Base-by-base conservation (phyloP, 2,797 vertebrate species). In the Esox lucius region DNA sequence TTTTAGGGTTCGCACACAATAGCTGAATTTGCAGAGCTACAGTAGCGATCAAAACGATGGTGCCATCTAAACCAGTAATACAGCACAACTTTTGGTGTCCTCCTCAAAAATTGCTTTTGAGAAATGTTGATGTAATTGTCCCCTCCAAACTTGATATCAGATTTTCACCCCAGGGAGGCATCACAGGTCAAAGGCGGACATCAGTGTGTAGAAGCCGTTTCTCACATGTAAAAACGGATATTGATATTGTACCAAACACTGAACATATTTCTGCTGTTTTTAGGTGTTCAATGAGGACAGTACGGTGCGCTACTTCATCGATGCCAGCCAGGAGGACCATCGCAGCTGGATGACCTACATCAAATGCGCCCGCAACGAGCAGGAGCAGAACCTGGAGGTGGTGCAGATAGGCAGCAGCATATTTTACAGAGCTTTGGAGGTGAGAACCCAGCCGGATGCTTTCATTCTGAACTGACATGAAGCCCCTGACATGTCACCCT, bases 271-370 rank as follows among this genome's bases (percentile, higher is more conserved):
- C 64, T 33, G 64, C 26, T 33, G 51, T 33, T 31, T 70, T 59
- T 78, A 99, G 98, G 97, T 99, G 68, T 99, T 99, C 85, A 98
- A 98, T 0, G 96, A 98, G 8, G 97, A 99, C 0, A 95, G 97
- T 66, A 96, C 97, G 0, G 97, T 99, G 76, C 93, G 97, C 2
- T 98, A 95, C 75, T 99, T 99, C 84, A 95, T 99, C 0, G 98
- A 99, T 0, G 97, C 98, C 86, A 98, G 98, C 81, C 97, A 98
- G 87, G 97, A 98, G 87, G 97, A 99, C 73, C 97, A 98, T 80
- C 95, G 97, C 48, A 98, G 97, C 91, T 99, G 98, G 98, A 99
- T 99, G 97, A 99, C 97, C 0, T 99, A 99, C 85, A 99, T 99
- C 78, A 99, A 98, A 70, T 99, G 98, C 7, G 98, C 98, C 0